Evolutionary conservation across 2,113 vertebrate species (phyloP), one percentile per base, ranked within the genome.

Genomic region (Pedionomus torquatus): DNA sequence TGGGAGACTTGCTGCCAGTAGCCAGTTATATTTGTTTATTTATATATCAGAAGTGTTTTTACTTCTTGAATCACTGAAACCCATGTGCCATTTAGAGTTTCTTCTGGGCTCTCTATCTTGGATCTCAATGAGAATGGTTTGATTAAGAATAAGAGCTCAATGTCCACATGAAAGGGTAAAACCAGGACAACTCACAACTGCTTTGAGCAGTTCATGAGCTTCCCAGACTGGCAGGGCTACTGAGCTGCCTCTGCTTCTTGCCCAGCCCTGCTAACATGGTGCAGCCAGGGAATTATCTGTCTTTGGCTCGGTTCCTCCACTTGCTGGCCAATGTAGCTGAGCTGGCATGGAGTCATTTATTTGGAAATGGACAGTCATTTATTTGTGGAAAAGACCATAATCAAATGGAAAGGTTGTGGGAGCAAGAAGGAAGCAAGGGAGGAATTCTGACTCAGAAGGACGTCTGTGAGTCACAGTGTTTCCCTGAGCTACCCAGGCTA

Each of bases 11-110:
- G 19, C 21, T 93, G n/a, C 81, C 71, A 80, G 71, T 82, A 93
- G 87, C 51, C 89, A 72, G 26, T 30, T 77, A 28, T 23, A 78
- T 82, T 65, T 89, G 37, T 74, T 95, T 95, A 71, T 95, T 97
- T 96, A 74, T 85, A 26, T 30, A 92, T 21, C 72, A 70, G 23
- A 49, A 54, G 60, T 83, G 68, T 57, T 93, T 79, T 90, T 83
- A 28, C 33, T 90, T 93, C 66, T 79, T 71, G 65, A 70, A 72
- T 85, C 68, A 68, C 57, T 80, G 63, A 52, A 88, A 64, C 30
- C 17, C 43, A 8, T 4, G 19, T 33, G 25, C 30, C 66, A 33
- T 37, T 88, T 63, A 82, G 49, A 70, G 31, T 60, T 93, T 95
- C 78, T 57, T 68, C 51, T 55, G 21, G 12, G 7, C 28, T 70